phyloP scores from a whole-genome alignment of 2,797 vertebrate genomes.

The Crax fasciolata region DNA sequence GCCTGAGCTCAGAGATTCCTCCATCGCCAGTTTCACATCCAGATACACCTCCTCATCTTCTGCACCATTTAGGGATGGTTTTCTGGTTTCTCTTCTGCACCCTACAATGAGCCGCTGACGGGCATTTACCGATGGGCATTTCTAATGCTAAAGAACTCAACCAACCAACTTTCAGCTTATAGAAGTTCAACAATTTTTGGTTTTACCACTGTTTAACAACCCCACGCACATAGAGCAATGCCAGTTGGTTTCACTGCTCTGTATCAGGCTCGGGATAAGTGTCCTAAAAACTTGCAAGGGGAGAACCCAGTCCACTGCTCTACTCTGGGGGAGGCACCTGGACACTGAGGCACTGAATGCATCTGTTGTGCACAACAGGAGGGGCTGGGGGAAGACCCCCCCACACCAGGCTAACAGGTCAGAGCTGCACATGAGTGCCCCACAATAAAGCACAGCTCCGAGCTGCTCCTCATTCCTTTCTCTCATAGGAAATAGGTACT shows the following conservation, averaged over 20 bases:
- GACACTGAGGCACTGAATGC: neutral
- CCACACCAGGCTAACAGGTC: rapidly evolving
- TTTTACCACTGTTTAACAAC: neutral
- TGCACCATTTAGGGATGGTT: neutral
- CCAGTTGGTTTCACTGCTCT: neutral
- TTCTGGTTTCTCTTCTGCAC: neutral
- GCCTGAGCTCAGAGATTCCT: neutral
- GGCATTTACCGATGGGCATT: too few relatives aligned
- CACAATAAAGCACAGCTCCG: neutral
- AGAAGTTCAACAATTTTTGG: neutral
- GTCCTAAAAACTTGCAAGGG: neutral
- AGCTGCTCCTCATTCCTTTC: neutral
- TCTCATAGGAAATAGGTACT: rapidly evolving
- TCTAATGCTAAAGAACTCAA: neutral
- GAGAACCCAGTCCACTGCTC: neutral
- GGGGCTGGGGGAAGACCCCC: neutral
- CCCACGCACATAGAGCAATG: neutral
- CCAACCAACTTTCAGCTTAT: neutral
- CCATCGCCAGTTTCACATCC: rapidly evolving
- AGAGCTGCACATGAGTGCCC: rapidly evolving
- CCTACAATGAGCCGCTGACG: neutral
- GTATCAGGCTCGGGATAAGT: neutral
- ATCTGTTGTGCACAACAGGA: neutral
- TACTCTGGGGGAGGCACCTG: neutral
- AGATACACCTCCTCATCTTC: rapidly evolving